phyloP scores from a whole-genome alignment of 2,888 invertebrate species.

The Priocnemis perturbator region DNA sequence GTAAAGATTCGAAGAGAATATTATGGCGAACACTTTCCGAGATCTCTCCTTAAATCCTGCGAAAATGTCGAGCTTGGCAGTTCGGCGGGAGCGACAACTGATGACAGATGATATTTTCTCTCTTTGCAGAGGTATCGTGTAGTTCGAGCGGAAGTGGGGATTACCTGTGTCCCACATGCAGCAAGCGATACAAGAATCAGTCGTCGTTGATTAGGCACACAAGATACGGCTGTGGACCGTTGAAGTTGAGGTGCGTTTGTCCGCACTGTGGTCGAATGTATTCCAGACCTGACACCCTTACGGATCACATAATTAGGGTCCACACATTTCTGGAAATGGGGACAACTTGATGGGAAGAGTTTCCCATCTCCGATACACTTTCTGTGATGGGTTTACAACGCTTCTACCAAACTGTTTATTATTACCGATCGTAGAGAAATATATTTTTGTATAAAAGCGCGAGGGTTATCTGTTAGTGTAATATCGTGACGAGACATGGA shows the following conservation, averaged over 20 bases:
- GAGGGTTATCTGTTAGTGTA: no score
- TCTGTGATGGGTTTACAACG: no score
- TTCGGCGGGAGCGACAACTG: no score
- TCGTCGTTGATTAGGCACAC: slow-evolving; percentile 68
- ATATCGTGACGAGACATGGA: no score
- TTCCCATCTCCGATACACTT: background rate
- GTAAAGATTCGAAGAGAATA: no score
- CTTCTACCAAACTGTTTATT: no score
- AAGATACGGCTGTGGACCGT: slow-evolving; percentile 69
- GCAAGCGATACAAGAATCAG: slow-evolving; percentile 65
- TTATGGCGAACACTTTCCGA: no score
- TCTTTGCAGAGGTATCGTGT: slow-evolving; percentile 61
- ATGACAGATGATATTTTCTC: slow-evolving; percentile 41
- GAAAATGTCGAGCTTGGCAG: no score
- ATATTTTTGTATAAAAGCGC: no score
- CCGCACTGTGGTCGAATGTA: slow-evolving; percentile 65
- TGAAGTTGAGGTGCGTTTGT: slow-evolving; percentile 62
- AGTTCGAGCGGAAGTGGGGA: slow-evolving; percentile 45
- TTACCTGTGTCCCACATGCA: slow-evolving; percentile 62
- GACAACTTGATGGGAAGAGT: background rate
- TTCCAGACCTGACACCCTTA: slow-evolving; percentile 63
- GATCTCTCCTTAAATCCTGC: no score
- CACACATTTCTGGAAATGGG: slow-evolving; percentile 32
- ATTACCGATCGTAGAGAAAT: no score
- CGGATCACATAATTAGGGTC: slow-evolving; percentile 62